Evolutionary conservation across 1,140 invertebrate genomes (phyloP), one percentile per base, ranked within the genome.

Genomic region (Bathynomus jamesi): DNA sequence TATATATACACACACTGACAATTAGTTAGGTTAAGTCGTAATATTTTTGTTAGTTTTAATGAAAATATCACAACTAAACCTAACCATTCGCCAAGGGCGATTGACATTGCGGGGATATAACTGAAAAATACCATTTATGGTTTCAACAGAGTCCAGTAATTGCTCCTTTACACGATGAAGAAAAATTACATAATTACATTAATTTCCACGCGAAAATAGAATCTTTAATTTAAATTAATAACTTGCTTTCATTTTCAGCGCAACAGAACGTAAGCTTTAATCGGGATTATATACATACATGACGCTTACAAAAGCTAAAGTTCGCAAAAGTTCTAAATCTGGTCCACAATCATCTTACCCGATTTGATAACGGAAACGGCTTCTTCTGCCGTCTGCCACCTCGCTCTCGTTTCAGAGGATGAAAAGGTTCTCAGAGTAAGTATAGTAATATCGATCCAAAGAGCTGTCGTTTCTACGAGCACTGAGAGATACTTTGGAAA

Each of bases 351-450:
- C 3, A 32, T 74, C 75, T 78, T 64, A 83, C 82, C 82, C 28
- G 82, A 82, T 74, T 83, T 82, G 8, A 83, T 79, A 30, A 81
- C 79, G 65, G 79, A 78, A 2, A 83, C 80, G 2, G 83, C 83
- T 63, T 84, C 82, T 21, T 83, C 82, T 5, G 82, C 82, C 2
- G 79, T 79, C 72, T 79, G 80, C 79, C 80, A 82, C 69, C 80
- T 78, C 0, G 82, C 28, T 77, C 73, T 40, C 80, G 78, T 61
- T 82, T 80, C 5, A 83, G 68, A 5, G 82, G 82, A 68, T 83
- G 82, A 68, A 82, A 81, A 5, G 83, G 83, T 77, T 84, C 83
- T 80, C 80, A 0, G 81, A 78, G 72, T 82, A 82, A 4, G 79
- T 66, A 69, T 82, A 82, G 66, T 78, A 82, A 11, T 64, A 3